phyloP scores from a whole-genome alignment of 2,797 vertebrate genomes.

The Selene dorsalis region DNA sequence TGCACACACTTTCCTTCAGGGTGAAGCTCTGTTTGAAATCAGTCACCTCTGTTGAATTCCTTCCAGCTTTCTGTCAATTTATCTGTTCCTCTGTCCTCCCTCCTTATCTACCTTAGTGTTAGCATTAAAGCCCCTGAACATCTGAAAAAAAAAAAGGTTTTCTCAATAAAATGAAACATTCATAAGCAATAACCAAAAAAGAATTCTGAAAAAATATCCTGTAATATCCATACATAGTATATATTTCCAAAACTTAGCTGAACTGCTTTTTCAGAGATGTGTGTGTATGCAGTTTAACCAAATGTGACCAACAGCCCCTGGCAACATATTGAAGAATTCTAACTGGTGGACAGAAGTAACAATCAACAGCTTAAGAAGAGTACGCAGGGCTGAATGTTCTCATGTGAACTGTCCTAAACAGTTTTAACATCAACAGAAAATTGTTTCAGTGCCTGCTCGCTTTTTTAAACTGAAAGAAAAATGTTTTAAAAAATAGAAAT shows the following conservation, averaged over 20 bases:
- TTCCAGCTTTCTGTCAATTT: conserved; percentile 5
- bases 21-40: conserved; percentile 29
- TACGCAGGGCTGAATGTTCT: too few species aligned
- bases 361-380: too few species aligned
- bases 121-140: not conserved
- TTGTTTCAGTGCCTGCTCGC: too few species aligned
- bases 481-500: not conserved
- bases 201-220: too few species aligned
- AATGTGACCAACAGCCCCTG: not conserved
- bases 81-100: not conserved
- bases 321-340: not conserved
- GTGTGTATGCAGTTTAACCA: too few species aligned
- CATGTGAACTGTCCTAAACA: too few species aligned
- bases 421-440: too few species aligned
- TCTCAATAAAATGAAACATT: not conserved
- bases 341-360: too few species aligned
- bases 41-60: conserved; percentile 16
- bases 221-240: too few species aligned
- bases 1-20: not conserved
- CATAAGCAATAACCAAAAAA: not conserved
- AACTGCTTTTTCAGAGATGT: not conserved
- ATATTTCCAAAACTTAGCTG: not conserved
- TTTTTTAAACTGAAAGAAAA: too few species aligned
- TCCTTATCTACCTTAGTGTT: not conserved
- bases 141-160: not conserved